These are phyloP conservation scores for Amniataba percoides DNA, from an alignment of 2,797 vertebrate species.

Conservation along the genomic window DNA sequence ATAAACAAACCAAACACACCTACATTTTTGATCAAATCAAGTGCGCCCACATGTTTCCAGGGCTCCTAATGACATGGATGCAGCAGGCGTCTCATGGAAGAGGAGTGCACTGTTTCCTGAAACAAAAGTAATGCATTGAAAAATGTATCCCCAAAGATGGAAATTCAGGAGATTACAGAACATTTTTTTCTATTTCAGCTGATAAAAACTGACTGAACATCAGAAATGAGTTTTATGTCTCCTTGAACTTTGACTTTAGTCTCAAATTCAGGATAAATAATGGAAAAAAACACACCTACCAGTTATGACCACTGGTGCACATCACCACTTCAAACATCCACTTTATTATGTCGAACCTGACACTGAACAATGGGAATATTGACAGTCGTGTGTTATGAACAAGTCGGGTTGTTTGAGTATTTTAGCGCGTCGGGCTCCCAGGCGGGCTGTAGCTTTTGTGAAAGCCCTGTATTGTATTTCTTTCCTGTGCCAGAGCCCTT, in stretches of 20 bases:
- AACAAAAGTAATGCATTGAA: slow-evolving; percentile 5
- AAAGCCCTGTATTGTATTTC: slow-evolving; percentile 91
- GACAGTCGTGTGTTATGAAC: slow-evolving; percentile 75
- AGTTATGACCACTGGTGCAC: slow-evolving; percentile 35
- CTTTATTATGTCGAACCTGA: slow-evolving; percentile 67
- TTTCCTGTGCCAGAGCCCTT: slow-evolving; percentile 92
- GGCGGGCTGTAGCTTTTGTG: slow-evolving; percentile 77
- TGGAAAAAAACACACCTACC: slow-evolving; percentile 27
- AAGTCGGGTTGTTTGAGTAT: slow-evolving; percentile 79
- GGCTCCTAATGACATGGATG: slow-evolving; percentile 49
- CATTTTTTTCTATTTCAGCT: neutral
- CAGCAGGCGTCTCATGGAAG: slow-evolving; percentile 36
- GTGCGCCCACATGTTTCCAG: slow-evolving; percentile 68
- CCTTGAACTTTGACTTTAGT: slow-evolving; percentile 15
- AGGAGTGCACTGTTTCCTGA: slow-evolving; percentile 8
- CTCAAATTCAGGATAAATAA: slow-evolving; percentile 17
- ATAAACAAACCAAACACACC: slow-evolving; percentile 78
- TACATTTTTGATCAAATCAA: slow-evolving; percentile 65
- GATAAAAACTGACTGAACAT: neutral
- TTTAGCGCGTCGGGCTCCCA: slow-evolving; percentile 77
- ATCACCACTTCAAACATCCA: slow-evolving; percentile 66
- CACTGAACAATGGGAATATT: slow-evolving; percentile 75
- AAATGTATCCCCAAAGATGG: neutral
- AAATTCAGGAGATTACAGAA: slow-evolving; percentile 5
- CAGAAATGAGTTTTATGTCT: neutral